Base-by-base conservation (phyloP, 2,113 vertebrate genomes). In the Ailurus styani region DNA sequence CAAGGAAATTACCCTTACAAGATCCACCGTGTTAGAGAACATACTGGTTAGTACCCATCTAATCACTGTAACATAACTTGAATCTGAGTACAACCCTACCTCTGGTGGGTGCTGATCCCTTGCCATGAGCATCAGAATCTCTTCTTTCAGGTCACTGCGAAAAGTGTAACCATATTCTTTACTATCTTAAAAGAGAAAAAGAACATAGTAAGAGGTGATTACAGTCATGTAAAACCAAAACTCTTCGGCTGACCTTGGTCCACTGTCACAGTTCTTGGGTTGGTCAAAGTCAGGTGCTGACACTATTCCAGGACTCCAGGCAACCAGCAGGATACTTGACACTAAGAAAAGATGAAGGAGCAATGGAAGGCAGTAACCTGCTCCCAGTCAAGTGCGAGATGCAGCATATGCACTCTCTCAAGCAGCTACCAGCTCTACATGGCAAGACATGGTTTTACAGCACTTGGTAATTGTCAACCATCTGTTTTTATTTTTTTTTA, bases 61-160 rank as follows among this genome's bases (percentile, higher is more conserved):
- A 50, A 29, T 29, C 45, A 31, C 27, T 47, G 15, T 5, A 31
- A 54, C 0, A 9, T n/a, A 79, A 27, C 34, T 7, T 23, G 37
- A 42, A 50, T 21, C 9, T 81, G 29, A 27, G 12, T 11, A 50
- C 7, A 23, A 23, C 18, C 99, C 98, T 96, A 99, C 99, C 99
- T 99, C 99, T 42, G 98, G 88, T 68, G 98, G 98, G 45, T 99
- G 99, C 77, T 87, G 97, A 13, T 99, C 99, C 97, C 99, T 98
- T 93, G 99, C 99, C 99, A 99, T 99, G 79, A 99, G 98, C 77
- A 78, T 77, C 95, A 99, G 97, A 70, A 99, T 40, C 90, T 99
- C 99, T 75, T 99, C 99, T 95, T 99, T 90, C 90, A 99, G 81
- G 0, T 98, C 97, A 0, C 0, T 25, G 66, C 97, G 99, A 27